These are phyloP conservation scores for Uropsilus gracilis DNA, from an alignment of 2,113 vertebrate genomes.

Conservation along the genomic window DNA sequence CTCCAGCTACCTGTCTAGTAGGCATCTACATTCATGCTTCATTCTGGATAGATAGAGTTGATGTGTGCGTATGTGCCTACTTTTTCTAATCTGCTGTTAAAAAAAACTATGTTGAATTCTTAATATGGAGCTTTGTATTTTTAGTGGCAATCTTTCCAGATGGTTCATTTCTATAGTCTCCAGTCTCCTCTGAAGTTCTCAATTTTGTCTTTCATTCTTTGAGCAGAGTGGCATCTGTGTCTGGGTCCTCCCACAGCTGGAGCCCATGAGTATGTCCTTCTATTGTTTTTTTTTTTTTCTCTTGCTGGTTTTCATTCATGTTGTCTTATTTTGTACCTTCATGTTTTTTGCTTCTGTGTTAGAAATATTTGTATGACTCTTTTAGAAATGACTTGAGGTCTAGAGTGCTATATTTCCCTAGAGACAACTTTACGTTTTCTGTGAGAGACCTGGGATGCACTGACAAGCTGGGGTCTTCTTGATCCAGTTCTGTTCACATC, in stretches of 20 bases:
- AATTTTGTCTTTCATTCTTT: background rate
- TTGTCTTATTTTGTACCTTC: background rate
- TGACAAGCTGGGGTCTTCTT: background rate
- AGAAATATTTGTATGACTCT: slow-evolving; percentile 27
- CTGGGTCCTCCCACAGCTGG: background rate
- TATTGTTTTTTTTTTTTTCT: background rate
- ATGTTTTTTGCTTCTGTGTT: slow-evolving; percentile 42
- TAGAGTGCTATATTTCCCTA: background rate
- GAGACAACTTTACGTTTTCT: background rate
- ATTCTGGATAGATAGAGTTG: no score
- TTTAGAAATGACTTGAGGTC: slow-evolving; percentile 15
- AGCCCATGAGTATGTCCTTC: no score
- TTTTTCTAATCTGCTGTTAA: background rate
- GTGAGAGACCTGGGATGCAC: background rate
- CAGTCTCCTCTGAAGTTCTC: background rate
- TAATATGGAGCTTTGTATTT: background rate
- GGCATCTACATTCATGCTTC: background rate
- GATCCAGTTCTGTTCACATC: background rate
- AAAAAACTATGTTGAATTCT: slow-evolving; percentile 19
- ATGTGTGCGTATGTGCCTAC: background rate
- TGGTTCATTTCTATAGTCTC: background rate
- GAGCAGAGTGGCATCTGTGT: background rate
- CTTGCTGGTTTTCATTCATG: background rate
- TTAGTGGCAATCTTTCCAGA: background rate
- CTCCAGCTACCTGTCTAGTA: background rate